These are phyloP conservation scores for Leuctra nigra DNA, from an alignment of 2,888 invertebrate species.

Conservation along the genomic window DNA sequence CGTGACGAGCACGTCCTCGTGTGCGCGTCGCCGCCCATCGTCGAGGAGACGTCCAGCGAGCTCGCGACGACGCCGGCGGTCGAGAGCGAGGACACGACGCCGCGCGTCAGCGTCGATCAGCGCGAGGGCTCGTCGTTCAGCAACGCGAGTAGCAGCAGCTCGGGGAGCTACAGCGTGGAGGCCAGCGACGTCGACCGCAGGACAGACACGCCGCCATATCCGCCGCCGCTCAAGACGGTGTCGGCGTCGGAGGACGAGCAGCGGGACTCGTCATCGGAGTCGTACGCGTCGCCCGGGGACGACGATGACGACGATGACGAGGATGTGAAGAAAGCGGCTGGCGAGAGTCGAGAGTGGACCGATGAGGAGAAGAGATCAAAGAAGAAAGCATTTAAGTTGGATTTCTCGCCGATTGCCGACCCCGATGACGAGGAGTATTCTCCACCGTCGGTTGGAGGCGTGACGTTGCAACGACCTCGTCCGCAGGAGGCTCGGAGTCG, in stretches of 20 bases:
- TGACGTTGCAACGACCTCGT: constrained; percentile 41
- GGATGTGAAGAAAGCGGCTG: constrained; percentile 5
- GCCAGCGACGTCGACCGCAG: constrained; percentile 27
- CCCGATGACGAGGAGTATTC: constrained; percentile 50
- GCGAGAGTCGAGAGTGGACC: constrained; percentile 43
- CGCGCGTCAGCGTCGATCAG: constrained; percentile 24
- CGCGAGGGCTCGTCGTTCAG: constrained; percentile 33
- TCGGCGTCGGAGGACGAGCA: constrained; percentile 20
- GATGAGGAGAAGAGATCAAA: constrained; percentile 65
- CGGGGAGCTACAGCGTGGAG: constrained; percentile 37
- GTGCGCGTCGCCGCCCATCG: constrained; percentile 46
- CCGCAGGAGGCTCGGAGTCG: constrained; percentile 44
- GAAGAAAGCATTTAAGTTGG: constrained; percentile 69
- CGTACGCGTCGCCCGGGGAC: constrained; percentile 67
- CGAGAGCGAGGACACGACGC: constrained; percentile 27
- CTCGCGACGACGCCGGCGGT: constrained; percentile 36
- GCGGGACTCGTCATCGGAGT: constrained; percentile 68
- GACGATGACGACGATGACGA: constrained; percentile 50
- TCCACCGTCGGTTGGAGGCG: constrained; percentile 43
- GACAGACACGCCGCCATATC: constrained; percentile 11
- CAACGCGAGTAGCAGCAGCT: constrained; percentile 36
- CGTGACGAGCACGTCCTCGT: constrained; percentile 37
- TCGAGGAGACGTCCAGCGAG: constrained; percentile 38
- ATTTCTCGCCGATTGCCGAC: constrained; percentile 50
- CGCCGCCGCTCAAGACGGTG: not conserved